Conservation (phyloP, 2,888 invertebrate genomes). For the Exephanes ischioxanthus region DNA sequence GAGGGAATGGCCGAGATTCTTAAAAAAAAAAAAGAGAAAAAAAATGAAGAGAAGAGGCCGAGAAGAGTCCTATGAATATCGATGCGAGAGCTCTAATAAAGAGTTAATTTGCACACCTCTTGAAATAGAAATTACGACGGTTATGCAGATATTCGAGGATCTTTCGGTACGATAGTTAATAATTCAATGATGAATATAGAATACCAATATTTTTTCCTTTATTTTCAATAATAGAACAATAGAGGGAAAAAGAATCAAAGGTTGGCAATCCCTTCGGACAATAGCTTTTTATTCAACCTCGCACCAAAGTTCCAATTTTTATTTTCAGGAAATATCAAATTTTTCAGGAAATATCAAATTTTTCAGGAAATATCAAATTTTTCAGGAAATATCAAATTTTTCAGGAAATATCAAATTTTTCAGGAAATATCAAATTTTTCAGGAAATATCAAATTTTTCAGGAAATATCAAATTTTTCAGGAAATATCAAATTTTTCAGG, state of each 20-base stretch:
- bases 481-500: too few relatives aligned
- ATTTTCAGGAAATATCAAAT: too few relatives aligned
- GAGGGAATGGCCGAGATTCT: background rate
- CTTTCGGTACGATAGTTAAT: conserved; percentile 31
- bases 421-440: too few relatives aligned
- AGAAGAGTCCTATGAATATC: conserved; percentile 47
- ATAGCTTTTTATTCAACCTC: background rate
- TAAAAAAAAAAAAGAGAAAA: background rate
- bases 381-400: too few relatives aligned
- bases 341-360: too few relatives aligned
- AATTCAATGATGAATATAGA: conserved; percentile 27
- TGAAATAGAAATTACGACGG: conserved; percentile 50
- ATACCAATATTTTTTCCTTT: background rate
- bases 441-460: too few relatives aligned
- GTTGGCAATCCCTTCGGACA: background rate
- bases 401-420: too few relatives aligned
- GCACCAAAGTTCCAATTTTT: too few relatives aligned
- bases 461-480: too few relatives aligned
- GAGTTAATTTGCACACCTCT: conserved; percentile 54
- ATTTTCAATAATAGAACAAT: background rate
- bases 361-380: too few relatives aligned
- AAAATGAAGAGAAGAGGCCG: background rate
- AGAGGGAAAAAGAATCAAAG: background rate
- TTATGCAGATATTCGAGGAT: conserved; percentile 31
- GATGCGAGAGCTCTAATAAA: conserved; percentile 50